These are phyloP conservation scores for Tenebrio molitor DNA, from an alignment of 1,140 invertebrate species.

Conservation along the genomic window DNA sequence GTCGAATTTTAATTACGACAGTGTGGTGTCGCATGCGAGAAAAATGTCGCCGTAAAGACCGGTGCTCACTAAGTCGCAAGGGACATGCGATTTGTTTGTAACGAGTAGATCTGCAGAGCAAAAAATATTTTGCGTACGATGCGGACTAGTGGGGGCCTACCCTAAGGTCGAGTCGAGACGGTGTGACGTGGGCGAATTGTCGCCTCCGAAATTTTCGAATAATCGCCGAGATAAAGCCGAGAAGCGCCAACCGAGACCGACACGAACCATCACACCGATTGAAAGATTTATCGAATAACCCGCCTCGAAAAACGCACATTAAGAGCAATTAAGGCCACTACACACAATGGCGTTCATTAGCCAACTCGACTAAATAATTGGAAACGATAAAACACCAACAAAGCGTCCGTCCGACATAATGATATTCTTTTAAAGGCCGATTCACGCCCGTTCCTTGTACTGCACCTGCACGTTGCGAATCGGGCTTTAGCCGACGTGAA, in stretches of 20 bases:
- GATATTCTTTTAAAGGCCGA: conserved; percentile 1
- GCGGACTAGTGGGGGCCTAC: no score
- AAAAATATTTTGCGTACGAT: no score
- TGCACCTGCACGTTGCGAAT: conserved; percentile 1
- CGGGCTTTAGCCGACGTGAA: background rate
- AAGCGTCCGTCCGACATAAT: background rate
- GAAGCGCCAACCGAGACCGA: background rate
- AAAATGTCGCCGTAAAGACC: no score
- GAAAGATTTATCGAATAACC: conserved; percentile 37
- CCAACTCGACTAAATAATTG: conserved; percentile 24
- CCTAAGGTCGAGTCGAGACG: conserved; percentile 24
- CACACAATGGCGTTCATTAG: conserved; percentile 31
- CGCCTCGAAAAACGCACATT: conserved; percentile 17
- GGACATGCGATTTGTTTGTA: no score
- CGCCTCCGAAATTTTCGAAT: conserved; percentile 8
- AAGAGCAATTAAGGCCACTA: conserved; percentile 15
- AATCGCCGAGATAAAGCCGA: background rate
- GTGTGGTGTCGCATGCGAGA: no score
- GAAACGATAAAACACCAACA: conserved; percentile 35
- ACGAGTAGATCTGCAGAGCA: no score
- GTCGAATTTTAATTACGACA: no score
- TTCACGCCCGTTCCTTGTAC: background rate
- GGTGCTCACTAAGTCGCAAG: no score
- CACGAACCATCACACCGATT: background rate
- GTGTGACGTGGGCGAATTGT: no score